These are phyloP conservation scores for Characodon lateralis DNA, from an alignment of 2,797 vertebrate species.

Conservation along the genomic window DNA sequence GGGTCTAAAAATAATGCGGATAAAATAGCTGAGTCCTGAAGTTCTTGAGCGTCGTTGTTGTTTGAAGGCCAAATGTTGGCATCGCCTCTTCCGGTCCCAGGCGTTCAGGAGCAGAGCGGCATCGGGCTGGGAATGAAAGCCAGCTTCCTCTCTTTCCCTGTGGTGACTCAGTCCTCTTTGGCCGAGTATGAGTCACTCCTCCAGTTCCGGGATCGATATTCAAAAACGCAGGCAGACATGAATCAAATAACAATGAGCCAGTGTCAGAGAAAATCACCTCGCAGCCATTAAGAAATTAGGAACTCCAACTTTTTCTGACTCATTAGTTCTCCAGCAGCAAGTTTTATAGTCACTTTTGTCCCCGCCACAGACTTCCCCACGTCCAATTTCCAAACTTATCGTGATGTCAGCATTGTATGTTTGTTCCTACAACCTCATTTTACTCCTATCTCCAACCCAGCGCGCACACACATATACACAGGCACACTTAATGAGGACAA, in stretches of 20 bases:
- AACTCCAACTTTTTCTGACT: conserved; percentile 27
- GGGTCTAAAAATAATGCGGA: conserved; percentile 56
- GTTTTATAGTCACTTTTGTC: conserved; percentile 34
- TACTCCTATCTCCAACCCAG: conserved; percentile 33
- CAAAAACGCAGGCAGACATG: conserved; percentile 71
- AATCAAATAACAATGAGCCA: conserved; percentile 76
- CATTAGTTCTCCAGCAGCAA: conserved; percentile 37
- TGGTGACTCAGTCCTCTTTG: conserved; percentile 67
- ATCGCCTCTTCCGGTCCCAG: conserved; percentile 24
- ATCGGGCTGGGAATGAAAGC: conserved; percentile 40
- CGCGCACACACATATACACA: conserved; percentile 17
- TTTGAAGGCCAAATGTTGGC: conserved; percentile 56
- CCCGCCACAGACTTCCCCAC: conserved; percentile 15
- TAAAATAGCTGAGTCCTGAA: conserved; percentile 58
- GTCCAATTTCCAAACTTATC: conserved; percentile 17
- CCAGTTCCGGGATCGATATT: conserved; percentile 71
- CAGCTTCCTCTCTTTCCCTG: conserved; percentile 53
- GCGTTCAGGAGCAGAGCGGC: conserved; percentile 51
- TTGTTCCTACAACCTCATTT: conserved; percentile 7
- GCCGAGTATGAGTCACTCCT: conserved; percentile 65
- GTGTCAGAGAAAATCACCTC: conserved; percentile 69
- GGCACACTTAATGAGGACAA: conserved; percentile 29
- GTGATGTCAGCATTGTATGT: conserved; percentile 10
- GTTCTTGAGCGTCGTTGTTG: conserved; percentile 48
- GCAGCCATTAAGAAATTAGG: conserved; percentile 74